Base-by-base conservation (phyloP, 1,140 invertebrate genomes). In the Notospermus geniculatus region DNA sequence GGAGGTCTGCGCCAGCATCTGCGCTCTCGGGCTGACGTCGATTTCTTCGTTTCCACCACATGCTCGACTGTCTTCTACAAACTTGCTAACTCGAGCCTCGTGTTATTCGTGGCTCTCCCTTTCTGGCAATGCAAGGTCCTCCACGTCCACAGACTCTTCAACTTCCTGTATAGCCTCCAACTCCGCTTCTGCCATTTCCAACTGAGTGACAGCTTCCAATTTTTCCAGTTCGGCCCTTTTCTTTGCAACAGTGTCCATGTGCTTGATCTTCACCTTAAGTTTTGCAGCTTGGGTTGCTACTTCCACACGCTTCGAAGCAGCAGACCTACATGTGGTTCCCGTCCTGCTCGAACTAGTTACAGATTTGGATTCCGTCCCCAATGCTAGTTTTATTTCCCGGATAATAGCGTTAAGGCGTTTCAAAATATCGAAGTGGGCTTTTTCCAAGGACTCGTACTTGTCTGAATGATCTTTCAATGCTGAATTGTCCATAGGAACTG, bases 161-260 rank as follows among this genome's bases (percentile, higher is more conserved):
- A 30, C 22, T 28, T 7, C n/a, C 27, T 28, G 15, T 13, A 56
- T 9, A 15, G 28, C 54, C 15, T 28, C 54, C 17, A 56, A 9
- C 15, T 56, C 28, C 15, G 54, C 54, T 28, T 56, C 11, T 17
- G 54, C 54, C 54, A 56, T 56, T 56, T n/a, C 54, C 11, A 56
- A 11, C 28, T 29, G 22, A 15, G 15, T 56, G 17, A 56, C 15
- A 17, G 27, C 25, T 19, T 41, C 7, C 19, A 58, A 17, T 28
- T 27, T 22, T 13, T 28, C 7, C 11, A 56, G 32, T 30, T 56
- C 54, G n/a, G 36, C 29, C 36, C 36, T 58, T 46, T 27, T 4
- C 45, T 58, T 43, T 7, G 57, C 22, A n/a, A 11, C 57, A 5
- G 23, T 25, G 25, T 58, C 57, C 39, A 45, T 17, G 27, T 45